Conservation (phyloP, 2,113 vertebrate genomes). For the Forbesichthys agassizii region DNA sequence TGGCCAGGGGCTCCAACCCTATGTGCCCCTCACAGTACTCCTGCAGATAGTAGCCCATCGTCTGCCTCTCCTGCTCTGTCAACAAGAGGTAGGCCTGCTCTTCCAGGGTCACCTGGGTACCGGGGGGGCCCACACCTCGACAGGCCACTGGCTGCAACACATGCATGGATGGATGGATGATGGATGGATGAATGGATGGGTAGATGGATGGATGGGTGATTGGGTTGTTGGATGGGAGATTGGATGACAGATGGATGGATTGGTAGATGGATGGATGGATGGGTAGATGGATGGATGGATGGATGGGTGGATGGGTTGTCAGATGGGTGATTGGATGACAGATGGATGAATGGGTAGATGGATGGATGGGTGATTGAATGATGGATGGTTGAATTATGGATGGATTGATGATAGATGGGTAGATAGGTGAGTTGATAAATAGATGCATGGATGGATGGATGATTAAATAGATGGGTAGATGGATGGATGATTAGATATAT, state of each 20-base stretch:
- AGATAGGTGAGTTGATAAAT: background rate
- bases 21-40: constrained; percentile 88
- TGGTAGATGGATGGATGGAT: background rate
- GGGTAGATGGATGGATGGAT: background rate
- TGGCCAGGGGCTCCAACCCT: constrained; percentile 82
- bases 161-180: background rate
- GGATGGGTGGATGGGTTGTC: background rate
- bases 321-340: background rate
- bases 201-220: background rate
- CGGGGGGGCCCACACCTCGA: constrained; percentile 80
- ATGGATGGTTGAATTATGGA: background rate
- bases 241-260: background rate
- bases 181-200: background rate
- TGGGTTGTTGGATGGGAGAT: background rate
- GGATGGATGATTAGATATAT: too few species aligned
- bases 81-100: constrained; percentile 88
- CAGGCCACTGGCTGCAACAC: constrained; percentile 77
- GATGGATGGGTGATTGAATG: background rate
- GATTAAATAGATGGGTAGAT: background rate
- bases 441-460: background rate
- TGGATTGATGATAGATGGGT: background rate
- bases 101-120: constrained; percentile 83
- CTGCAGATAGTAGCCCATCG: constrained; percentile 91
- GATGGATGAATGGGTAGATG: background rate
- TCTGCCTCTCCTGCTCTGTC: constrained; percentile 82